These are phyloP conservation scores for Drosophila parthenogenetica DNA, from an alignment of 2,888 invertebrate species.

Conservation along the genomic window DNA sequence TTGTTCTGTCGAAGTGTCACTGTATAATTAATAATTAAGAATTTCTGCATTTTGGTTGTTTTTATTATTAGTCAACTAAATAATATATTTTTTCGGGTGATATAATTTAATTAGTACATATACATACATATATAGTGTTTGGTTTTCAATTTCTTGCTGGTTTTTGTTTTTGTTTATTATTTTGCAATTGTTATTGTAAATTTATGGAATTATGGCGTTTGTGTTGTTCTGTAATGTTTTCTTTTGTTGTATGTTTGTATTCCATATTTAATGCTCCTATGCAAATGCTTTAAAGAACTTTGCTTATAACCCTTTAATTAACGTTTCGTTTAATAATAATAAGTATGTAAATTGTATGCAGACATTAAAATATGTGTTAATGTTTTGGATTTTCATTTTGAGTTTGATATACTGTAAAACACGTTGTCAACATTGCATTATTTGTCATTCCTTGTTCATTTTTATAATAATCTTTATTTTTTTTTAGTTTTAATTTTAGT, in stretches of 20 bases:
- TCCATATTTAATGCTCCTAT: constrained; percentile 37
- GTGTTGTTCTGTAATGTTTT: background rate
- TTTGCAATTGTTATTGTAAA: constrained; percentile 57
- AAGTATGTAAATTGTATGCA: constrained; percentile 60
- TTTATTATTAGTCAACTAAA: constrained; percentile 73
- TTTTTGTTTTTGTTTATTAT: constrained; percentile 19
- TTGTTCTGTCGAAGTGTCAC: constrained; percentile 36
- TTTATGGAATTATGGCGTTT: constrained; percentile 53
- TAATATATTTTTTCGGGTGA: constrained; percentile 54
- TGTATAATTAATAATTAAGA: constrained; percentile 33
- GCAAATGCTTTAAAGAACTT: constrained; percentile 44
- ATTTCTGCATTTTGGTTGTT: constrained; percentile 30
- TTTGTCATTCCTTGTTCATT: constrained; percentile 54
- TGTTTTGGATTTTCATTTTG: constrained; percentile 42
- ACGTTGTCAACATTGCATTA: constrained; percentile 65
- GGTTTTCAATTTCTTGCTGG: constrained; percentile 5
- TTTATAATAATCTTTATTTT: constrained; percentile 35
- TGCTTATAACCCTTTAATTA: constrained; percentile 50
- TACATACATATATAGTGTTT: constrained; percentile 64
- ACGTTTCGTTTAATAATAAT: constrained; percentile 50
- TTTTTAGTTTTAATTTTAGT: constrained; percentile 23
- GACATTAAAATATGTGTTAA: constrained; percentile 70
- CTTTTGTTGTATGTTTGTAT: constrained; percentile 4
- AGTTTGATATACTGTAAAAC: constrained; percentile 54
- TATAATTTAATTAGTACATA: constrained; percentile 76